Base-by-base conservation (phyloP, 2,113 vertebrate species). In the Myrmophylax atrothorax region DNA sequence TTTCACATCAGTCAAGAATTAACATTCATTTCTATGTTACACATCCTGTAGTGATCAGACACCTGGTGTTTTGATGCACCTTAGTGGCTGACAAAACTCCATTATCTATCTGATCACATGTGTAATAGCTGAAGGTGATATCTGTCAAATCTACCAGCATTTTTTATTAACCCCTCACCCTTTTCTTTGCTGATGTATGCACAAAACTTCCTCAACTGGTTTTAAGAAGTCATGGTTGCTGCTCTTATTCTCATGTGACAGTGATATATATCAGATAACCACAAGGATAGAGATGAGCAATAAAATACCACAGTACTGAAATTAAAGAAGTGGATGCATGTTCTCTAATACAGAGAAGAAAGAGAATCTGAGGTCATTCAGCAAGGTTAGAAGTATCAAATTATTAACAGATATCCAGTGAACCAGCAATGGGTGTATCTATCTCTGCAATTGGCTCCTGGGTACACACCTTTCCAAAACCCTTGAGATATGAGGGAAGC, bases 321-420 rank as follows among this genome's bases (percentile, higher is more conserved):
- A 94, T 89, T 70, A 84, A 92, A 90, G 73, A 90, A 90, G 59
- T 6, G 35, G 70, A 88, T 1, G 14, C 12, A 17, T 86, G 63
- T 46, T 92, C 76, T 84, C 63, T 80, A 74, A 86, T 76, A 70
- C 23, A 81, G 55, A 67, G 20, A 84, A 84, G 95, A 93, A 95
- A 96, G 72, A 95, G 50, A 89, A 93, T 35, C 86, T 70, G 72
- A 90, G 94, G 92, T 95, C 86, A 84, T 92, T 62, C 72, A 77
- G 29, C 16, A 60, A 94, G 95, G 86, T 93, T 67, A 92, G 33
- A 93, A 74, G 89, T 93, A 94, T 94, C 29, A 0, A 77, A 74
- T 93, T 80, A 90, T 90, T 77, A 94, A 59, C 20, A 93, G 72
- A 58, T 94, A 94, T 29, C 92, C 72, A 86, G 56, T 89, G 90